phyloP scores from a whole-genome alignment of 2,888 invertebrate genomes.

The Acleris sparsana region DNA sequence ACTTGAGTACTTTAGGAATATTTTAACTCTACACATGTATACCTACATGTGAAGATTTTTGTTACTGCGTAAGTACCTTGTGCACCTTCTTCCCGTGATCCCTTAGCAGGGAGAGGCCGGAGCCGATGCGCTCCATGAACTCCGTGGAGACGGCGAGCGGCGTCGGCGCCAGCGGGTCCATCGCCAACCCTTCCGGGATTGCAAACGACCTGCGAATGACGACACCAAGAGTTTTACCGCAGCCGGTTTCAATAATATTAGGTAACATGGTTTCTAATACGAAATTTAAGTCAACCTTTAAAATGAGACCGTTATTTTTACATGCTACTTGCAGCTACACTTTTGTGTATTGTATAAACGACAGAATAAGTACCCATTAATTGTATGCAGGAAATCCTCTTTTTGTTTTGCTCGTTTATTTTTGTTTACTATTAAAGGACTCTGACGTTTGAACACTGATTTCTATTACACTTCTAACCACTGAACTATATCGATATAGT shows the following conservation, averaged over 20 bases:
- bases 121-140: constrained; percentile 77
- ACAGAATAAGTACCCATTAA: no score
- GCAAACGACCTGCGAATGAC: constrained; percentile 67
- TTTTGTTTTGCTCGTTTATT: no score
- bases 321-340: no score
- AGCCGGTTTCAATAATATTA: constrained; percentile 12
- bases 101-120: constrained; percentile 69
- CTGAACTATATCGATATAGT: no score
- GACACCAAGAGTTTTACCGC: constrained; percentile 24
- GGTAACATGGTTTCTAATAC: constrained; percentile 20
- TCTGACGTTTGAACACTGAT: no score
- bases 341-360: no score
- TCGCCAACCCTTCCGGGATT: constrained; percentile 76
- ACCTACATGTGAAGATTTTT: not conserved
- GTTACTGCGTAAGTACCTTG: constrained; percentile 59
- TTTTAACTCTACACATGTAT: no score
- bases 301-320: not conserved
- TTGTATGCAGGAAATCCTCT: no score
- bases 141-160: constrained; percentile 75
- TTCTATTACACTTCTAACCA: no score
- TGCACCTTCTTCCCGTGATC: constrained; percentile 78
- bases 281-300: not conserved
- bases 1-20: no score
- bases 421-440: no score
- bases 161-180: constrained; percentile 76